Evolutionary conservation across 2,888 invertebrate species (phyloP), one percentile per base, ranked within the genome.

Genomic region (Heliconius hortense): DNA sequence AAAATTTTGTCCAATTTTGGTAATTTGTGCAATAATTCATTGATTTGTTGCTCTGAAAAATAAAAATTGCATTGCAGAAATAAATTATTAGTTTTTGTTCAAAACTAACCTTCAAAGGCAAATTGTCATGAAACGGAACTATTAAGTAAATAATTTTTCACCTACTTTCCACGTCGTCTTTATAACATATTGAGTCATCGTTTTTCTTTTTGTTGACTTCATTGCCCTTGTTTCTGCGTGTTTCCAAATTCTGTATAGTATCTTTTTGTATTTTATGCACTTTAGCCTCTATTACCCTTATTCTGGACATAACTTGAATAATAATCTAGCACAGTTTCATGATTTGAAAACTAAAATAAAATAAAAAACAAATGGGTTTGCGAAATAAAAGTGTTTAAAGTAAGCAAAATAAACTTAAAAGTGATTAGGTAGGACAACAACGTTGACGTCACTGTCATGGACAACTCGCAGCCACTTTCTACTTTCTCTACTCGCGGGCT

Each of bases 1-100:
- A 97, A 96, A 79, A 95, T 92, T 79, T 95, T 94, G 63, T 95
- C 94, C 80, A 97, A 86, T 80, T 95, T 92, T 43, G 97, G 97
- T 77, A 97, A 85, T 79, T 92, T 94, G 24, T 85, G 83, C 26
- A 94, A 80, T 60, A 96, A 85, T 74, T 92, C 90, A 21, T 82
- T 82, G 70, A 95, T 94, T 80, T 94, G 92, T 64, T 86, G 84
- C 79, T 85, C 94, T 94, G 80, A 10, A 87, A 85, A 48, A 31
- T 10, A 62, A 67, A 71, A 28, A 43, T 21, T 13, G 28, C 56
- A 43, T 53, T 8, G 7, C 5, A 31, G 7, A 63, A 53, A 72
- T 21, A 60, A 13, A 28, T 63, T n/a, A n/a, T n/a, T n/a, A n/a
- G n/a, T n/a, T n/a, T n/a, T n/a, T n/a, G 66, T 62, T 48, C 59